Percentiles rank a stretch among this genome's conserved stretches.
These are phyloP conservation scores for Drosophila ananassae DNA, from an alignment of 1,140 invertebrate genomes.

Conservation along the genomic window DNA sequence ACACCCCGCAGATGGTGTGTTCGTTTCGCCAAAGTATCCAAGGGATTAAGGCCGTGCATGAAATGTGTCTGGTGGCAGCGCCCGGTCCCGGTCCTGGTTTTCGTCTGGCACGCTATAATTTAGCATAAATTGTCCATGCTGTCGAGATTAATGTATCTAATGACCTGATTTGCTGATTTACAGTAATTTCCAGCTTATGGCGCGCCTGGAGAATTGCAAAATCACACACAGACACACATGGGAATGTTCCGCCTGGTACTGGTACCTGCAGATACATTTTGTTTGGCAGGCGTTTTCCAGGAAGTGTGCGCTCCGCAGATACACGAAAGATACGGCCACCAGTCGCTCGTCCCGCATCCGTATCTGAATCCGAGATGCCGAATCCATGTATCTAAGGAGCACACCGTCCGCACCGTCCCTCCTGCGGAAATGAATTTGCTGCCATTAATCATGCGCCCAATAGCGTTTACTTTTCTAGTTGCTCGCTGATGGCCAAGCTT, in stretches of 20 bases:
- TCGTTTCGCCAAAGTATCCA: constrained; percentile 50
- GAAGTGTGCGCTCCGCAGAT: constrained; percentile 65
- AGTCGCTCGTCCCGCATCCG: constrained; percentile 26
- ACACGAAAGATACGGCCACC: constrained; percentile 59
- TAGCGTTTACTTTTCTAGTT: constrained; percentile 52
- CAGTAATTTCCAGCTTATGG: constrained; percentile 78
- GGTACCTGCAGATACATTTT: constrained; percentile 69
- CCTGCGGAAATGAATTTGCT: constrained; percentile 74
- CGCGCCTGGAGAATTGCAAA: constrained; percentile 26
- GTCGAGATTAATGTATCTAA: constrained; percentile 82
- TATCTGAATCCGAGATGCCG: constrained; percentile 22
- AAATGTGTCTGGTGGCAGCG: constrained; percentile 41
- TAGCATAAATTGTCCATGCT: constrained; percentile 80
- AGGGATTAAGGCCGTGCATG: constrained; percentile 60
- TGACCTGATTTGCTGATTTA: constrained; percentile 83
- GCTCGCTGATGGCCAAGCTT: constrained; percentile 11
- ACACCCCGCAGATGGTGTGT: constrained; percentile 37
- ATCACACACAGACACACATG: constrained; percentile 23
- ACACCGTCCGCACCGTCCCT: constrained; percentile 11
- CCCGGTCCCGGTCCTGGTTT: constrained; percentile 23
- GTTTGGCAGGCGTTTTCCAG: constrained; percentile 66
- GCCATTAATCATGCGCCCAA: constrained; percentile 77
- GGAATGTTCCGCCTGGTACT: constrained; percentile 24
- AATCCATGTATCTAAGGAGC: constrained; percentile 27
- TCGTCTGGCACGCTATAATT: constrained; percentile 71